Evolutionary conservation across 2,888 invertebrate genomes (phyloP).

Genomic region (Drosophila villosipedis): DNA sequence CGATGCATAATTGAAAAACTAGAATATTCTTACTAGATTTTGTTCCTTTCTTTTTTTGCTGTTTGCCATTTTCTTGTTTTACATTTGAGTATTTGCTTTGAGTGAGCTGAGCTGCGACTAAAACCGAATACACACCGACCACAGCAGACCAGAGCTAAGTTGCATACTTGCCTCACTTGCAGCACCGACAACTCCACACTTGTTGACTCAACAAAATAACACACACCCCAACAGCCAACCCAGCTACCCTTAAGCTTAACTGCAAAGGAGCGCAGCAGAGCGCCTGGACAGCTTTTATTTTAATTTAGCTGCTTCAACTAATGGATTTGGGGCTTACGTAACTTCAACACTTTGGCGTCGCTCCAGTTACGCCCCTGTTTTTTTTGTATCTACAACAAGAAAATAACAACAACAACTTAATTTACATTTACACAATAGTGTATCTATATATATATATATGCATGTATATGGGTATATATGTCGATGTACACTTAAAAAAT

Average conservation of each 20-base stretch:
- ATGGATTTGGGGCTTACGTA: slow-evolving; percentile 80
- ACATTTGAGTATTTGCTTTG: slow-evolving; percentile 30
- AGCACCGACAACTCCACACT: slow-evolving; percentile 33
- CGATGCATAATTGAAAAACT: neutral
- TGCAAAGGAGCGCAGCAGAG: slow-evolving; percentile 23
- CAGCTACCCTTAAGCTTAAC: slow-evolving; percentile 9
- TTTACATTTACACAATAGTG: slow-evolving; percentile 63
- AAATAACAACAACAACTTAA: slow-evolving; percentile 55
- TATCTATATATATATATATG: slow-evolving; percentile 11
- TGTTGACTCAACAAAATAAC: slow-evolving; percentile 40
- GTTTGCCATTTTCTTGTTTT: slow-evolving; percentile 2
- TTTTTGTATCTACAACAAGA: slow-evolving; percentile 7
- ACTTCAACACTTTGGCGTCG: slow-evolving; percentile 74
- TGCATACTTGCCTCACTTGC: slow-evolving; percentile 30
- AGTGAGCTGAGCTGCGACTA: slow-evolving; percentile 20
- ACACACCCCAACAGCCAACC: neutral
- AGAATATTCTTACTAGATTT: neutral
- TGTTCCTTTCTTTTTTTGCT: neutral
- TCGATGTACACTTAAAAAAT: neutral
- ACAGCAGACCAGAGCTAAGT: slow-evolving; percentile 9
- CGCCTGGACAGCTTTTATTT: slow-evolving; percentile 66
- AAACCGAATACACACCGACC: slow-evolving; percentile 16
- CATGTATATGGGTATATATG: slow-evolving; percentile 23
- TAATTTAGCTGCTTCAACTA: slow-evolving; percentile 80
- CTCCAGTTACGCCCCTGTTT: slow-evolving; percentile 39